A percentile compares a stretch with the other conserved stretches of the same genome.
These are phyloP conservation scores for Vicugna pacos DNA, from an alignment of 2,113 vertebrate genomes.

Conservation along the genomic window DNA sequence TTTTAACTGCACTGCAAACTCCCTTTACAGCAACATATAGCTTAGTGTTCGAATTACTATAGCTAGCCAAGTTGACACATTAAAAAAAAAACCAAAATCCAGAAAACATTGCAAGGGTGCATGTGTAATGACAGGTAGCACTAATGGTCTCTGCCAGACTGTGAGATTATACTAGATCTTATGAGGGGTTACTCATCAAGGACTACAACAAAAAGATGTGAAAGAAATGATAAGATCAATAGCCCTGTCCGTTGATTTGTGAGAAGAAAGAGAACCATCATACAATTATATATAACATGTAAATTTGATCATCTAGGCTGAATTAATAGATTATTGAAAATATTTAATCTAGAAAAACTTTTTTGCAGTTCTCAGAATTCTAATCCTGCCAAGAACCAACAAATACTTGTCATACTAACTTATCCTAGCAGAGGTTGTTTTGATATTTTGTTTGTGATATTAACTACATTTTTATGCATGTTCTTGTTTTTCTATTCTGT, in stretches of 20 bases:
- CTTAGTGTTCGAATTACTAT: slow-evolving; percentile 42
- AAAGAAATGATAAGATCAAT: neutral
- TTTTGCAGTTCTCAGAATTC: neutral
- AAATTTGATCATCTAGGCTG: neutral
- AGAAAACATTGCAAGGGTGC: neutral
- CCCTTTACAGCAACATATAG: neutral
- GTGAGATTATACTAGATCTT: neutral
- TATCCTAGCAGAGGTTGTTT: slow-evolving; percentile 11
- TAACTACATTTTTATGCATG: neutral
- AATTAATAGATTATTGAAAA: slow-evolving; percentile 40
- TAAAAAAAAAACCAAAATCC: neutral
- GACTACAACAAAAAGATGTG: neutral
- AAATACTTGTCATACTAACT: neutral
- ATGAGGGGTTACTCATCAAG: neutral
- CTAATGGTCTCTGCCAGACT: neutral
- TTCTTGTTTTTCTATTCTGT: neutral
- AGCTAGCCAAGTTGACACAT: neutral
- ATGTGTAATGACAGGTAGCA: slow-evolving; percentile 10
- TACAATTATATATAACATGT: slow-evolving; percentile 10
- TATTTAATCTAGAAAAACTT: slow-evolving; percentile 18
- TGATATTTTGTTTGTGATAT: slow-evolving; percentile 16
- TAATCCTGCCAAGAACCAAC: slow-evolving; percentile 17
- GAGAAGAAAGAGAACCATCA: neutral
- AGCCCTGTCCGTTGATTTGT: neutral
- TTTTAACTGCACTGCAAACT: slow-evolving; percentile 11